A percentile compares a stretch with the other conserved stretches of the same genome.
These are phyloP conservation scores for Zosterops lateralis DNA, from an alignment of 2,113 vertebrate genomes.

Conservation along the genomic window DNA sequence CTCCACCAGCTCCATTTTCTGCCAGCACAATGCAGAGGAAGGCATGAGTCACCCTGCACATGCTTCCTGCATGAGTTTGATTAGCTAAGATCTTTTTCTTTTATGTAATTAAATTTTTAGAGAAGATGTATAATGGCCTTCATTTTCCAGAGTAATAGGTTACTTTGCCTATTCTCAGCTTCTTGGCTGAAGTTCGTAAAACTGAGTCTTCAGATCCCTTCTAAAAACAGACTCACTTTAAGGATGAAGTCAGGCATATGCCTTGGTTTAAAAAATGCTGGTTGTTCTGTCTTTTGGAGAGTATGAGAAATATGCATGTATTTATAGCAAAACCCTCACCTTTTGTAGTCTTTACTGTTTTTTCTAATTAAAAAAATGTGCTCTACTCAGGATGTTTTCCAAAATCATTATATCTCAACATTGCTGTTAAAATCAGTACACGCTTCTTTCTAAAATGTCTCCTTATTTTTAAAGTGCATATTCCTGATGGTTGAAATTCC, in stretches of 20 bases:
- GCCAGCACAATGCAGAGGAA: constrained; percentile 6
- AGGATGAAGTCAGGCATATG: background rate
- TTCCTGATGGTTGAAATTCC: background rate
- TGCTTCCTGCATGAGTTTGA: background rate
- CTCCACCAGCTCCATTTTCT: background rate
- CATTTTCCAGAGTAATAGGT: background rate
- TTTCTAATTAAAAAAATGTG: background rate
- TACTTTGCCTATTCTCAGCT: background rate
- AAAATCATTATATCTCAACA: background rate
- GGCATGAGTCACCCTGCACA: background rate
- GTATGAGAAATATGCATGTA: background rate
- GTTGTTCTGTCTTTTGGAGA: background rate
- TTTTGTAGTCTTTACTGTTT: background rate
- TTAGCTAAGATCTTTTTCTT: background rate
- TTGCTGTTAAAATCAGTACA: background rate
- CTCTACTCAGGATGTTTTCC: background rate
- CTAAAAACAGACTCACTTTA: background rate
- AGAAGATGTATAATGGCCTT: background rate
- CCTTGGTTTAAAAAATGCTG: background rate
- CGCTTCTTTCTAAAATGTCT: background rate
- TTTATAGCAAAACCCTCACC: background rate
- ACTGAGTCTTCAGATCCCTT: background rate
- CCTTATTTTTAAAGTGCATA: background rate
- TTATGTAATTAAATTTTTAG: background rate
- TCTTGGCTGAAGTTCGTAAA: background rate